Evolutionary conservation across 37 sponge, comb jelly and placozoan species (phyloP).

Genomic region (Mnemiopsis leidyi): DNA sequence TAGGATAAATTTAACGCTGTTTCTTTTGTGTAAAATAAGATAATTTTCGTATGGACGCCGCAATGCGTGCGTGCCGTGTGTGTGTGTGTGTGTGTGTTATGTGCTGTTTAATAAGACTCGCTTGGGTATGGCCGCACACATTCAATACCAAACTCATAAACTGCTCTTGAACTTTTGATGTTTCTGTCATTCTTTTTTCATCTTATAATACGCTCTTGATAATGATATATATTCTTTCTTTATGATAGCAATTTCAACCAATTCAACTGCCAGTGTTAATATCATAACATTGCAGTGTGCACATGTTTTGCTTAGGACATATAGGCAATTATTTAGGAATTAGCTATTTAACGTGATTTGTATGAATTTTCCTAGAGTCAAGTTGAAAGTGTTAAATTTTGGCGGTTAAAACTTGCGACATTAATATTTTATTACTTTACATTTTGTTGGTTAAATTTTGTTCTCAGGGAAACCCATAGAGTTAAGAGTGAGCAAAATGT

Average conservation of each 20-base stretch:
- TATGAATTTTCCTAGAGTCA: not conserved
- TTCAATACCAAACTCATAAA: not conserved
- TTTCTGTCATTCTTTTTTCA: slow-evolving; percentile 16
- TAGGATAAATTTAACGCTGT: not conserved
- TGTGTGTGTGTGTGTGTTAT: too few species aligned
- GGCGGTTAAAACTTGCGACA: not conserved
- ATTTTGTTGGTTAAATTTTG: not conserved
- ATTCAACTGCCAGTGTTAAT: not conserved
- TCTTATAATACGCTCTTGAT: not conserved
- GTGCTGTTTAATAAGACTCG: not conserved
- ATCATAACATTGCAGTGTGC: not conserved
- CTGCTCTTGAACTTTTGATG: not conserved
- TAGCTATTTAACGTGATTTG: not conserved
- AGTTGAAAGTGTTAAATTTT: not conserved
- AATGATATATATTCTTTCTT: not conserved
- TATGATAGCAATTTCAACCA: not conserved
- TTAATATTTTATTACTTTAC: not conserved
- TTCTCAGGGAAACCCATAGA: not conserved
- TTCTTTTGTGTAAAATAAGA: not conserved
- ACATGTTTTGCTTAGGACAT: not conserved
- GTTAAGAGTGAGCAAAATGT: not conserved
- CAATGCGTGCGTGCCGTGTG: too few species aligned
- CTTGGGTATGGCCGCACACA: not conserved
- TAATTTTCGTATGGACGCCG: not conserved
- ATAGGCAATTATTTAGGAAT: not conserved